phyloP scores from a whole-genome alignment of 1,140 invertebrate genomes.

The Chlorops oryzae region DNA sequence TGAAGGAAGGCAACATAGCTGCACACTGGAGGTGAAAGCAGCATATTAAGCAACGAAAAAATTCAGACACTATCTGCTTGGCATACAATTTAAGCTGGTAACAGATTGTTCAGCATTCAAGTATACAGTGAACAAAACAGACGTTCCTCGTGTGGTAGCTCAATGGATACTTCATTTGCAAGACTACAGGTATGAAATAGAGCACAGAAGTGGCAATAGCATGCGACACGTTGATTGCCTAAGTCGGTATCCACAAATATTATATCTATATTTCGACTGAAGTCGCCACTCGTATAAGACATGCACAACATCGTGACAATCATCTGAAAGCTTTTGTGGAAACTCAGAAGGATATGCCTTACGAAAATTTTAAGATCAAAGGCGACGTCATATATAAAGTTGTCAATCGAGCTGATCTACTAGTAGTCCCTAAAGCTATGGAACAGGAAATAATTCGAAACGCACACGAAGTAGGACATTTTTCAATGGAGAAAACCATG shows the following conservation, averaged over 20 bases:
- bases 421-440: constrained; percentile 5
- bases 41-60: constrained; percentile 21
- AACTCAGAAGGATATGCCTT: not conserved
- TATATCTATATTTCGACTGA: constrained; percentile 2
- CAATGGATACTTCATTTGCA: constrained; percentile 38
- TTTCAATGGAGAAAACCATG: constrained; percentile 21
- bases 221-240: constrained; percentile 44
- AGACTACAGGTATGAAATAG: no score
- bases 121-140: constrained; percentile 30
- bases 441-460: constrained; percentile 6
- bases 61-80: constrained; percentile 21
- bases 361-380: constrained; percentile 6
- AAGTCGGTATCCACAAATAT: constrained; percentile 36
- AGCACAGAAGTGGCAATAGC: no score
- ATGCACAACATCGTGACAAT: constrained; percentile 6
- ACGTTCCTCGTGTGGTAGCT: constrained; percentile 15
- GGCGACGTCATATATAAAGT: constrained; percentile 2
- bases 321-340: constrained; percentile 1
- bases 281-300: not conserved
- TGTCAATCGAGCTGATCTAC: not conserved
- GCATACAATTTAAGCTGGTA: constrained; percentile 12
- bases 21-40: constrained; percentile 27
- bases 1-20: constrained; percentile 44
- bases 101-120: constrained; percentile 39
- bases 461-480: constrained; percentile 26